Evolutionary conservation across 1,140 invertebrate genomes (phyloP).

Genomic region (Zaprionus ghesquierei): DNA sequence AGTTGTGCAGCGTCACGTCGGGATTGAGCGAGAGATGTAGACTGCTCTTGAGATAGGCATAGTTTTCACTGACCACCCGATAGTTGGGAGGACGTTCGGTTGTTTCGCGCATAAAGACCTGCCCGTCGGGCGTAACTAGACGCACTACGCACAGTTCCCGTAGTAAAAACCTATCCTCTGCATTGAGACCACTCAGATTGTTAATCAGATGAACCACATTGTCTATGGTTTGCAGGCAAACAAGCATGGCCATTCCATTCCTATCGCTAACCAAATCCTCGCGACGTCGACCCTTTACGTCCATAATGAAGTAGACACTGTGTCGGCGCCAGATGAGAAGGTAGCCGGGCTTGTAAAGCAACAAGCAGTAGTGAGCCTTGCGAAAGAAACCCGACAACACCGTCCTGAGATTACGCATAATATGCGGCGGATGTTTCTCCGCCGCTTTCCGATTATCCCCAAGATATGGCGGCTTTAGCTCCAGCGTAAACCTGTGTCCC

Average conservation of each 20-base stretch:
- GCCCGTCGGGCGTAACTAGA: conserved; percentile 56
- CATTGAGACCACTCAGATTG: conserved; percentile 35
- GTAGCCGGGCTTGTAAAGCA: conserved; percentile 42
- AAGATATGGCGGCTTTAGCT: conserved; percentile 45
- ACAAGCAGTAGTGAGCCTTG: conserved; percentile 48
- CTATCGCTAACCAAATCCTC: conserved; percentile 22
- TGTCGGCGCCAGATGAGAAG: conserved; percentile 60
- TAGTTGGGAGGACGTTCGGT: conserved; percentile 40
- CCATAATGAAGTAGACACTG: conserved; percentile 53
- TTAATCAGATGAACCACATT: conserved; percentile 56
- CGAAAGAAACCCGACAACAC: conserved; percentile 53
- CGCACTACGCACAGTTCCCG: conserved; percentile 67
- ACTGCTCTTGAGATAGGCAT: conserved; percentile 61
- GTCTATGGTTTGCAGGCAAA: conserved; percentile 50
- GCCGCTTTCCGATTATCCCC: not conserved
- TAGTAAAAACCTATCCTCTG: conserved; percentile 43
- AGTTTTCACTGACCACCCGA: conserved; percentile 53
- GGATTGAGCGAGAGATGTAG: conserved; percentile 55
- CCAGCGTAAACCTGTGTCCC: conserved; percentile 59
- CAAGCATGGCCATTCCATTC: conserved; percentile 44
- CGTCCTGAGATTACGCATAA: conserved; percentile 34
- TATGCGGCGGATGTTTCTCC: conserved; percentile 7
- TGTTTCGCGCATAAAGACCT: conserved; percentile 40
- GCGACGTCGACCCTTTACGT: conserved; percentile 41
- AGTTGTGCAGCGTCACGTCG: conserved; percentile 36